A percentile compares a stretch with the other conserved stretches of the same genome.
phyloP scores from a whole-genome alignment of 2,888 invertebrate genomes.

The Spatulosminthurus flaviceps region DNA sequence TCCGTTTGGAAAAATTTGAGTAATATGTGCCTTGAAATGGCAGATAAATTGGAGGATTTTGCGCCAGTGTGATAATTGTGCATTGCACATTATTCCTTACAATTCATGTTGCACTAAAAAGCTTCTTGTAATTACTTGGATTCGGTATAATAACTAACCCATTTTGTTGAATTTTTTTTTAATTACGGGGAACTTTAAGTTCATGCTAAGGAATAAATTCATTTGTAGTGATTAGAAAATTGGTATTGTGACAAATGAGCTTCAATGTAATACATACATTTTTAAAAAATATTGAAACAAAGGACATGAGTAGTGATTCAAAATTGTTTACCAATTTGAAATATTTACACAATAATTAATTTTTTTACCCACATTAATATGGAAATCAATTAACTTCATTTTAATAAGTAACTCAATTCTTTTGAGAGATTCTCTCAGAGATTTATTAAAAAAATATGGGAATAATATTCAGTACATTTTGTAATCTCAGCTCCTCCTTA shows the following conservation, averaged over 20 bases:
- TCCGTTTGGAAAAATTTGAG: no score
- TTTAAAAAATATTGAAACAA: background rate
- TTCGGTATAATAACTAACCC: background rate
- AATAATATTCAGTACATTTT: conserved; percentile 19
- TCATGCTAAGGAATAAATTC: background rate
- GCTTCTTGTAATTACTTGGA: background rate
- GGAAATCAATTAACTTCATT: no score
- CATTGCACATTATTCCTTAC: no score
- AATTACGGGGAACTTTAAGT: background rate
- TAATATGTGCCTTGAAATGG: no score
- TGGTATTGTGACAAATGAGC: conserved; percentile 18
- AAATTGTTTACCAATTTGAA: background rate
- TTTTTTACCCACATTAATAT: background rate
- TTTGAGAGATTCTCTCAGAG: no score
- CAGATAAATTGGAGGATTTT: no score
- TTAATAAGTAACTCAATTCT: no score
- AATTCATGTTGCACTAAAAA: background rate
- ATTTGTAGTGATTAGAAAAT: background rate
- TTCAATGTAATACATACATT: background rate
- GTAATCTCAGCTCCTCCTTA: conserved; percentile 20
- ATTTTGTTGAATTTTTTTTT: background rate
- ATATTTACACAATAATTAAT: background rate
- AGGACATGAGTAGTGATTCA: conserved; percentile 13
- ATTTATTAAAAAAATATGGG: background rate
- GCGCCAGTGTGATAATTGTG: no score